Conservation (phyloP, 2,797 vertebrate species). For the Sphaeramia orbicularis region DNA sequence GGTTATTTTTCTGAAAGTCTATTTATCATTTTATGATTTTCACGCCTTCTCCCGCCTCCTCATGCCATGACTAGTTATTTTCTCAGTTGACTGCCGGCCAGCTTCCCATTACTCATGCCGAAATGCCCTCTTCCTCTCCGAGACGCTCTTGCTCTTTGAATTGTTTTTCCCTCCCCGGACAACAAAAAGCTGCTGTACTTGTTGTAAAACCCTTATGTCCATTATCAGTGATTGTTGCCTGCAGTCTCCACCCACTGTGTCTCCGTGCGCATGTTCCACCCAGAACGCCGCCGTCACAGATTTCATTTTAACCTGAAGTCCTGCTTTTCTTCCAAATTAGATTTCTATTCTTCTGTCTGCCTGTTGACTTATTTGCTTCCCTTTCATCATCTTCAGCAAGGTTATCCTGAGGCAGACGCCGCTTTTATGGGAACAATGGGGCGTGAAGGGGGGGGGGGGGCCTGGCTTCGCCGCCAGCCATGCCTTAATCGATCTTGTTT, state of each 20-base stretch:
- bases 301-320: constrained; percentile 68
- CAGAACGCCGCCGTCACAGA: constrained; percentile 28
- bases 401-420: constrained; percentile 80
- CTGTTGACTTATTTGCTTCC: constrained; percentile 76
- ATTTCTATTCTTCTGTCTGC: constrained; percentile 68
- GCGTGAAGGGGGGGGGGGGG: constrained; percentile 34
- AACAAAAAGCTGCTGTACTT: constrained; percentile 19
- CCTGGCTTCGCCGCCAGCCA: constrained; percentile 62
- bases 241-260: constrained; percentile 9
- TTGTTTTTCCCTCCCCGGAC: constrained; percentile 40
- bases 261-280: constrained; percentile 40
- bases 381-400: constrained; percentile 83
- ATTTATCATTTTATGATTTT: constrained; percentile 67
- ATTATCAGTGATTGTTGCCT: constrained; percentile 34
- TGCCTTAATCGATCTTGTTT: constrained; percentile 82
- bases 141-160: constrained; percentile 28
- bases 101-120: constrained; percentile 60
- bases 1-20: constrained; percentile 66
- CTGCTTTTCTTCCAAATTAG: constrained; percentile 72
- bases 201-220: constrained; percentile 12
- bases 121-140: constrained; percentile 56
- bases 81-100: constrained; percentile 65
- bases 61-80: constrained; percentile 68
- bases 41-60: constrained; percentile 54
- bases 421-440: constrained; percentile 76